These are phyloP conservation scores for Tragulus kanchil DNA, from an alignment of 2,113 vertebrate genomes.

Conservation along the genomic window DNA sequence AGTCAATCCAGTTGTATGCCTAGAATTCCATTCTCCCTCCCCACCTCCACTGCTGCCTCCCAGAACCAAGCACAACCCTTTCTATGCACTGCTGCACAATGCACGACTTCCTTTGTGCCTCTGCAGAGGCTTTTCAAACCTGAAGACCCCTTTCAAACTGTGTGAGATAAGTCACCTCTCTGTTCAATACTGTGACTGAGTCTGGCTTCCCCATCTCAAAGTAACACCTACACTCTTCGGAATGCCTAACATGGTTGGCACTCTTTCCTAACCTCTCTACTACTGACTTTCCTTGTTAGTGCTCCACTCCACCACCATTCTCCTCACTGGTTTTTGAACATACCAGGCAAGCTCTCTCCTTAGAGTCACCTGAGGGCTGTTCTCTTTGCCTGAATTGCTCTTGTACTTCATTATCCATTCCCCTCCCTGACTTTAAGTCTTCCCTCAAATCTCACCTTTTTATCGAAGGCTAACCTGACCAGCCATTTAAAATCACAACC, in stretches of 20 bases:
- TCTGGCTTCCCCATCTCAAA: background rate
- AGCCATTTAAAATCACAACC: background rate
- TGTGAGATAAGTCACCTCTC: background rate
- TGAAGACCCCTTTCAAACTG: background rate
- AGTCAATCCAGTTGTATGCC: background rate
- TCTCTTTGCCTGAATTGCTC: background rate
- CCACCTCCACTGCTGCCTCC: background rate
- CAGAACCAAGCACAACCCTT: background rate
- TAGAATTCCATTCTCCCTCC: background rate
- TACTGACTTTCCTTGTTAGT: background rate
- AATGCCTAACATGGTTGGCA: background rate
- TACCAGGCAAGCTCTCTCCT: background rate
- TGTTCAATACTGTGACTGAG: fast-evolving
- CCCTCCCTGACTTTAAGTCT: background rate
- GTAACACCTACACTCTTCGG: background rate
- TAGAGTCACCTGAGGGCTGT: background rate
- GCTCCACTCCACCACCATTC: background rate
- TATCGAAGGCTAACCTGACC: background rate
- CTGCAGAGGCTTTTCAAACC: background rate
- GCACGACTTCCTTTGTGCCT: background rate
- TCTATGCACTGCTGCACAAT: fast-evolving
- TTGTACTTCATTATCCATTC: background rate
- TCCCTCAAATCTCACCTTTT: background rate
- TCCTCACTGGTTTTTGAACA: background rate
- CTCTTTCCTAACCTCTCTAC: background rate